A percentile compares a stretch with the other conserved stretches of the same genome.
phyloP scores from a whole-genome alignment of 1,140 invertebrate species.

The Marisa cornuarietis region DNA sequence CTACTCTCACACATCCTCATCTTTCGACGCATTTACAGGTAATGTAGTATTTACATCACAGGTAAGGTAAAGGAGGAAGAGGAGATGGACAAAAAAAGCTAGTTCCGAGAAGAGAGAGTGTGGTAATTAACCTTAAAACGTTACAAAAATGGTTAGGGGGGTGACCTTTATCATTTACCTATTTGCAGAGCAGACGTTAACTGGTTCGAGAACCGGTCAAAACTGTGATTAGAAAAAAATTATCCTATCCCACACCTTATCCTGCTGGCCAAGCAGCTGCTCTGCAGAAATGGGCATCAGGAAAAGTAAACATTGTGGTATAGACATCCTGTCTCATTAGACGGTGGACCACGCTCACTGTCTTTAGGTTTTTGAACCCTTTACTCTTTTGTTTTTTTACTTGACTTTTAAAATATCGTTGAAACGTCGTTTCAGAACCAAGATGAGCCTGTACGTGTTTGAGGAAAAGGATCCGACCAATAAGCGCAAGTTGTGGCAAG shows the following conservation, averaged over 20 bases:
- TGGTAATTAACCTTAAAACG: background rate
- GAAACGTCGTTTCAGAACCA: conserved; percentile 32
- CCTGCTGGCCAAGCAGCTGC: no score
- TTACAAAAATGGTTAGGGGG: background rate
- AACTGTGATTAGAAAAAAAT: no score
- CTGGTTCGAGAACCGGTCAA: background rate
- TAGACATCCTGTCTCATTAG: background rate
- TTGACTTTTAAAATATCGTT: background rate
- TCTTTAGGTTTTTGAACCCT: background rate
- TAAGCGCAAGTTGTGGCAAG: conserved; percentile 41
- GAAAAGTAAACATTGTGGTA: no score
- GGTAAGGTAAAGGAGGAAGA: no score
- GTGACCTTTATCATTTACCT: background rate
- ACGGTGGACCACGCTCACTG: background rate
- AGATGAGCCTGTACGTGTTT: conserved; percentile 42
- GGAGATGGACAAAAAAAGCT: background rate
- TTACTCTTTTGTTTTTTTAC: background rate
- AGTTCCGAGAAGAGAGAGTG: background rate
- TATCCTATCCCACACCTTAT: no score
- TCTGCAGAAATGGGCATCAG: no score
- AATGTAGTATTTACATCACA: no score
- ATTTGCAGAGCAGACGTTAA: background rate
- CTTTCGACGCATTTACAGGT: conserved; percentile 49
- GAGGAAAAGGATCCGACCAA: conserved; percentile 34
- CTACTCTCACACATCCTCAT: conserved; percentile 49